A percentile compares a stretch with the other conserved stretches of the same genome.
These are phyloP conservation scores for Loxodonta africana DNA, from an alignment of 2,113 vertebrate species.

Conservation along the genomic window DNA sequence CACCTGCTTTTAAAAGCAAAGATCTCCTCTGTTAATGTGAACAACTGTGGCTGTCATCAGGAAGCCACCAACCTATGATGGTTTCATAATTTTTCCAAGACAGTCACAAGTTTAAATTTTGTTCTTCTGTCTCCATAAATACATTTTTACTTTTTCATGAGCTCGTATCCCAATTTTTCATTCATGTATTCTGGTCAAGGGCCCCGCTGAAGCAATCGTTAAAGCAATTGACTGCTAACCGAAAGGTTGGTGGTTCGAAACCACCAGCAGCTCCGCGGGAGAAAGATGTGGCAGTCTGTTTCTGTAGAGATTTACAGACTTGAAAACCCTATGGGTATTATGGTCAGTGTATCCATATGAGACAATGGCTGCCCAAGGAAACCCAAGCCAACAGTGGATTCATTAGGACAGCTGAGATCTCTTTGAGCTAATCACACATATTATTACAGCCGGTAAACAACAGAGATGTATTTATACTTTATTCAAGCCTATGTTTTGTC, in stretches of 20 bases:
- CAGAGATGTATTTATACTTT: neutral
- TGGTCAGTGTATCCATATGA: neutral
- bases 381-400: neutral
- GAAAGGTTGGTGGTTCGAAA: too few species aligned
- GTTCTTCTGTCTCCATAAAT: neutral
- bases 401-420: neutral
- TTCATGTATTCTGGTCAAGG: neutral
- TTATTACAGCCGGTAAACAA: neutral
- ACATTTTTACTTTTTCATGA: slow-evolving; percentile 16
- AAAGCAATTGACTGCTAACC: too few species aligned
- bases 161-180: neutral
- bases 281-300: too few species aligned
- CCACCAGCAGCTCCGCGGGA: too few species aligned
- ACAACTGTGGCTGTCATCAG: neutral
- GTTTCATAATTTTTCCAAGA: slow-evolving; percentile 23
- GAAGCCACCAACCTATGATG: neutral
- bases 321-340: too few species aligned
- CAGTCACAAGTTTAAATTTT: slow-evolving; percentile 38
- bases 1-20: slow-evolving; percentile 3
- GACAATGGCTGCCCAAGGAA: neutral
- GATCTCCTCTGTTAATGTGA: neutral
- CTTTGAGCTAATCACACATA: neutral
- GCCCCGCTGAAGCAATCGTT: too few species aligned
- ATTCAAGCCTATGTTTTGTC: neutral
- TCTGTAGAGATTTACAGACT: too few species aligned